These are phyloP conservation scores for Daubentonia madagascariensis DNA, from an alignment of 2,113 vertebrate genomes.

Conservation along the genomic window DNA sequence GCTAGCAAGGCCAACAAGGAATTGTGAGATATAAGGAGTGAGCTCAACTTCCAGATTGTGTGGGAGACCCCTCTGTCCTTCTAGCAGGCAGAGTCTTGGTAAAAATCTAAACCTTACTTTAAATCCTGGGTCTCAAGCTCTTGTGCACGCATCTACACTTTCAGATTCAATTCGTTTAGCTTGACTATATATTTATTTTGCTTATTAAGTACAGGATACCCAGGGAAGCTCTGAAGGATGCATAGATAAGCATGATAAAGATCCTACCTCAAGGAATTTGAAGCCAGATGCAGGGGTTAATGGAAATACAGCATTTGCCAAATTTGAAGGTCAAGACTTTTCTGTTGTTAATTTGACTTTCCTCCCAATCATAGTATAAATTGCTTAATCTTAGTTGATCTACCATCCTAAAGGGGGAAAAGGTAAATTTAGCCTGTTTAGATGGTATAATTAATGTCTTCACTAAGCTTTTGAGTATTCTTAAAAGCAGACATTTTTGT, in stretches of 20 bases:
- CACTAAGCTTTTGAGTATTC: background rate
- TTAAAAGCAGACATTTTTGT: conserved; percentile 5
- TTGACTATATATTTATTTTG: background rate
- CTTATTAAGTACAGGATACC: background rate
- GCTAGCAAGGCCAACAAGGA: background rate
- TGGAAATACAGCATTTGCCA: conserved; percentile 2
- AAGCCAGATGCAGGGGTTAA: background rate
- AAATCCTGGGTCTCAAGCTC: background rate
- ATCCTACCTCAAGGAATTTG: background rate
- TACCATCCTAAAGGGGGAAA: background rate
- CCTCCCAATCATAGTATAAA: background rate
- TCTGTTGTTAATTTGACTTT: conserved; percentile 43
- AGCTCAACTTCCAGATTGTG: background rate
- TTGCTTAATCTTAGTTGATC: background rate
- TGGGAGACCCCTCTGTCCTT: background rate
- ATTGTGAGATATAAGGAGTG: background rate
- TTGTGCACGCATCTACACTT: background rate
- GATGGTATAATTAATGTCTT: background rate
- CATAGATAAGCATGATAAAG: background rate
- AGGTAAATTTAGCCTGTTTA: background rate
- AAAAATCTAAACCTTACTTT: conserved; percentile 2
- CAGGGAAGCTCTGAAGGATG: background rate
- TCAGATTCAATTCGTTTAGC: conserved; percentile 6
- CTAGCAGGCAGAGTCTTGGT: background rate
- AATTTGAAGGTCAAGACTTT: conserved; percentile 31